These are phyloP conservation scores for Lanistes nyassanus DNA, from an alignment of 1,140 invertebrate species.

Conservation along the genomic window DNA sequence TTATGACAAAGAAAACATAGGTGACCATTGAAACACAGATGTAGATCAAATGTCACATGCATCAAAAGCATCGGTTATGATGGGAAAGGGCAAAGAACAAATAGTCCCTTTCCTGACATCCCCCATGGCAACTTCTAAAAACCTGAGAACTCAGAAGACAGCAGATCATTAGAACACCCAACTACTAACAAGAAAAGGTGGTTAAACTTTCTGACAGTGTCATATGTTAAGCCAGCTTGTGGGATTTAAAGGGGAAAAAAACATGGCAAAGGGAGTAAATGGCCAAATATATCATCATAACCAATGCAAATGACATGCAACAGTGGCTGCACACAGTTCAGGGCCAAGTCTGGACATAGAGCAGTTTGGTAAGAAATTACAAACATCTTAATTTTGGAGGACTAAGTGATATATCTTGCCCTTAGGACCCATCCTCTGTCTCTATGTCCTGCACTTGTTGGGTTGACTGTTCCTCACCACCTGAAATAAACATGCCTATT, in stretches of 20 bases:
- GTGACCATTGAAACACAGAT: constrained; percentile 23
- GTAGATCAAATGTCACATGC: constrained; percentile 14
- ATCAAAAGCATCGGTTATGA: constrained; percentile 27
- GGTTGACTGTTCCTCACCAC: constrained; percentile 68
- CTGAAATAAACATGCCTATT: constrained; percentile 23
- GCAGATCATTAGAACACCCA: neutral
- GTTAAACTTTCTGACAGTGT: neutral
- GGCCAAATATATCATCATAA: constrained; percentile 10
- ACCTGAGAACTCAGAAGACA: constrained; percentile 9
- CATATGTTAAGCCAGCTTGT: neutral
- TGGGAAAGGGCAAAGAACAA: neutral
- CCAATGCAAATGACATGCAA: constrained; percentile 27
- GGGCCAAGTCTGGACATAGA: constrained; percentile 40
- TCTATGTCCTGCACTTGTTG: constrained; percentile 90
- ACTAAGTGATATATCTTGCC: constrained; percentile 23
- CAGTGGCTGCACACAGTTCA: constrained; percentile 24
- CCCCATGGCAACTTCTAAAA: neutral
- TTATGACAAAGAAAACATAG: constrained; percentile 25
- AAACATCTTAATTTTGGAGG: constrained; percentile 31
- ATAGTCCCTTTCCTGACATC: neutral
- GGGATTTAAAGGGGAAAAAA: neutral
- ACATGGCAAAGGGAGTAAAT: constrained; percentile 1
- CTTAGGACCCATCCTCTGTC: constrained; percentile 71
- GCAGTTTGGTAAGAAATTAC: constrained; percentile 42
- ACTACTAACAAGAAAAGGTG: constrained; percentile 2